Evolutionary conservation across 2,113 vertebrate genomes (phyloP), one percentile per base, ranked within the genome.

Genomic region (Gracilinanus agilis): DNA sequence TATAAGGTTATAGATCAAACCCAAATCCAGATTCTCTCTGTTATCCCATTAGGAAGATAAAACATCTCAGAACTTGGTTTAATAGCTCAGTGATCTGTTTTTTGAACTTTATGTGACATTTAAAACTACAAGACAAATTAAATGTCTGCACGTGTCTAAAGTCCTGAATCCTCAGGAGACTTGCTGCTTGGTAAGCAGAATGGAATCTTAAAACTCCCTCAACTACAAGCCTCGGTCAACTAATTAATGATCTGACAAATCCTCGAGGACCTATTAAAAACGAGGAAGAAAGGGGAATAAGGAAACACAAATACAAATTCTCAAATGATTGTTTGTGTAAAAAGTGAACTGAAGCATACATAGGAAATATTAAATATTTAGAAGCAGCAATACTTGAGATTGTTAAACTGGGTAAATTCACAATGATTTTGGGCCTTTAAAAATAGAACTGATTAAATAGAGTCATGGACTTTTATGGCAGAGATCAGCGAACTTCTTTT

Each of bases 31-130:
- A 99, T 99, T 99, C 99, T 98, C 98, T 98, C 89, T 98, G 98
- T 99, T 99, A 99, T 99, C 99, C 99, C 99, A 99, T 99, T 99
- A 99, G 99, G 97, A 99, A 99, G 99, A 99, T 99, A 99, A 99
- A 99, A 99, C 98, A 99, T 99, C 98, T 98, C 98, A 98, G 98
- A 97, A 98, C 98, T 97, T 97, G 98, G 97, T 99, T 99, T 99
- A 99, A 99, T 99, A 99, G 99, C 99, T 97, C 98, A 98, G 98
- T 98, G 98, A 99, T 99, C 99, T 99, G 99, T 98, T 99, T 99
- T 99, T 98, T 99, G 99, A 99, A 99, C 99, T 99, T 99, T 99
- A 98, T 97, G 98, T 99, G 99, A 99, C 99, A 99, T 98, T 98
- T 98, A 97, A 98, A 99, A 98, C 98, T 98, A 97, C 94, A 99